phyloP scores from a whole-genome alignment of 2,113 vertebrate genomes.

The Forbesichthys papilliferus region DNA sequence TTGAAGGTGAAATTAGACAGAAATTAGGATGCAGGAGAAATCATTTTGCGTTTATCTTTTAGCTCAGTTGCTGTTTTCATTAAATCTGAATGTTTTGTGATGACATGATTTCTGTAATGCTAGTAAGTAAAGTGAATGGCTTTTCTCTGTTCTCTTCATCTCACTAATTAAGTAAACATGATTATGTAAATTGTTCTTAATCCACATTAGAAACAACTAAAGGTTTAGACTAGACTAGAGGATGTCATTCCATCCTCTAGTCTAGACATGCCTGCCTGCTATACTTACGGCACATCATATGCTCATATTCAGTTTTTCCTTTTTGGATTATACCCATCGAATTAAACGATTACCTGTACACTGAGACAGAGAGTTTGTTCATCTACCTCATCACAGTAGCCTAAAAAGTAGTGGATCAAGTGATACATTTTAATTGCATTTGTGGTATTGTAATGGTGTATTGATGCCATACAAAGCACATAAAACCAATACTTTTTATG shows the following conservation, averaged over 20 bases:
- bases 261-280: too few relatives aligned
- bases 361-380: too few relatives aligned
- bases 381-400: too few relatives aligned
- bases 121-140: background rate
- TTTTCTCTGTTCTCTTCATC: background rate
- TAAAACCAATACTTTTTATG: constrained; percentile 4
- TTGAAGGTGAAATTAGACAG: background rate
- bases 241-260: too few relatives aligned
- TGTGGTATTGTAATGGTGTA: background rate
- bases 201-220: too few relatives aligned
- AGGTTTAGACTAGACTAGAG: too few relatives aligned
- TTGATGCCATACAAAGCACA: constrained; percentile 2
- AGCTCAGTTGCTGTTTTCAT: constrained; percentile 15
- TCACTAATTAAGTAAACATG: background rate
- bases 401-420: background rate
- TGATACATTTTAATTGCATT: background rate
- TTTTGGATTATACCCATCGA: too few relatives aligned
- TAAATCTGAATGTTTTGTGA: constrained; percentile 4
- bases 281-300: too few relatives aligned
- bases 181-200: too few relatives aligned
- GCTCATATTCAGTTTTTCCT: too few relatives aligned
- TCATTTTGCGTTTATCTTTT: background rate
- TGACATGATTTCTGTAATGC: background rate
- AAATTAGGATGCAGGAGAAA: too few relatives aligned
- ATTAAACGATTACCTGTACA: too few relatives aligned